Evolutionary conservation across 1,140 invertebrate genomes (phyloP).

Genomic region (Dendroctonus ponderosae): DNA sequence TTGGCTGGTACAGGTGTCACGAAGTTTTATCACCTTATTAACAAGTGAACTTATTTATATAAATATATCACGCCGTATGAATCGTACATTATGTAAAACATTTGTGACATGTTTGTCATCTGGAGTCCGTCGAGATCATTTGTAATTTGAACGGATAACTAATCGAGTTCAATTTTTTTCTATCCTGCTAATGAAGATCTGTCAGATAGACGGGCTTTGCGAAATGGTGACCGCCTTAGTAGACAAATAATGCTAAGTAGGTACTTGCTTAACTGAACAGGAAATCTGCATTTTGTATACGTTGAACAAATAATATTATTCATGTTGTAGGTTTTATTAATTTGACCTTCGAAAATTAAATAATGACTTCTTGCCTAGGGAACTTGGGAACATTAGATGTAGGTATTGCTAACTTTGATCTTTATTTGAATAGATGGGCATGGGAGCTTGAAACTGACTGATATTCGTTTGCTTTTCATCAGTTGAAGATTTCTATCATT

Average conservation of each 20-base stretch:
- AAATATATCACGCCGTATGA: conserved; percentile 12
- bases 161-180: conserved; percentile 13
- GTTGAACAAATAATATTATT: conserved; percentile 15
- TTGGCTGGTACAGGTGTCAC: conserved; percentile 7
- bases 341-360: conserved; percentile 7
- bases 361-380: too few species aligned
- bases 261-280: conserved; percentile 20
- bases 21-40: conserved; percentile 11
- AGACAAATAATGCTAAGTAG: conserved; percentile 24
- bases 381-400: too few species aligned
- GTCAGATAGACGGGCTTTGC: conserved; percentile 19
- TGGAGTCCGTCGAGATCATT: conserved; percentile 8
- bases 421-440: too few species aligned
- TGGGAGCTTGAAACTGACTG: too few species aligned
- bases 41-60: conserved; percentile 17
- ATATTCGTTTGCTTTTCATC: too few species aligned
- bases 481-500: too few species aligned
- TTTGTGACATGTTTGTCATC: conserved; percentile 13
- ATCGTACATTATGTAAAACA: conserved; percentile 21
- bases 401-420: too few species aligned
- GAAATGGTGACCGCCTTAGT: conserved; percentile 22
- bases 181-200: conserved; percentile 15
- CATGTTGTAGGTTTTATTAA: conserved; percentile 9
- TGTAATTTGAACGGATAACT: conserved; percentile 16
- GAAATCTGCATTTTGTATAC: conserved; percentile 24